Conservation (phyloP, 2,888 invertebrate species). For the Kuschelorhynchus macadamiae region DNA sequence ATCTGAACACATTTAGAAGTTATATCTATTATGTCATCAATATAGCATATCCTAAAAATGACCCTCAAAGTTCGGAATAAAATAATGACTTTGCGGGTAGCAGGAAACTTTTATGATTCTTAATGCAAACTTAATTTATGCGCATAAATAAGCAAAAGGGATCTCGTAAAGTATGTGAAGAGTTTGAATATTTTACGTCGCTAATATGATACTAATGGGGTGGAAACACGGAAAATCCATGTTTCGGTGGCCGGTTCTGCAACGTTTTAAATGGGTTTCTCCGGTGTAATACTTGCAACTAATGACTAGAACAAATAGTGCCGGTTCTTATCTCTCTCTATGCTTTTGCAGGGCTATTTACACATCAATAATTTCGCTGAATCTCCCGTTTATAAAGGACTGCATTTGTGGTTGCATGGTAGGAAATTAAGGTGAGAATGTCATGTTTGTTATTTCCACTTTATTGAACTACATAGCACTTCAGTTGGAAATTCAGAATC, state of each 20-base stretch:
- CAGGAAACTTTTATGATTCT: slow-evolving; percentile 25
- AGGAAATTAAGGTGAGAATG: too few species aligned
- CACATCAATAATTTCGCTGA: slow-evolving; percentile 29
- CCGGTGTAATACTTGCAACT: slow-evolving; percentile 31
- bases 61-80: neutral
- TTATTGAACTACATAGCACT: too few species aligned
- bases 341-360: slow-evolving; percentile 24
- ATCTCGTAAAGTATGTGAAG: slow-evolving; percentile 39
- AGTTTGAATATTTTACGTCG: slow-evolving; percentile 43
- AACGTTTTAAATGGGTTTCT: slow-evolving; percentile 29
- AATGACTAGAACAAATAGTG: slow-evolving; percentile 40
- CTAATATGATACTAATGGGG: slow-evolving; percentile 49
- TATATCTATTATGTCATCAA: too few species aligned
- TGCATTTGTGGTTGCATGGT: too few species aligned
- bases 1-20: too few species aligned
- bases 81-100: slow-evolving; percentile 9
- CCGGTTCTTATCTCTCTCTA: slow-evolving; percentile 36
- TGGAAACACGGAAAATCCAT: slow-evolving; percentile 46
- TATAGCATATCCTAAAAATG: neutral
- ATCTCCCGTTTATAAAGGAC: too few species aligned
- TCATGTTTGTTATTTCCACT: too few species aligned
- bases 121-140: slow-evolving; percentile 34
- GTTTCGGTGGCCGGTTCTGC: slow-evolving; percentile 36
- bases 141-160: slow-evolving; percentile 37
- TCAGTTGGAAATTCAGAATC: too few species aligned